Evolutionary conservation across 92 coral and sea anemone species (phyloP).

Genomic region (Heliopora coerulea): DNA sequence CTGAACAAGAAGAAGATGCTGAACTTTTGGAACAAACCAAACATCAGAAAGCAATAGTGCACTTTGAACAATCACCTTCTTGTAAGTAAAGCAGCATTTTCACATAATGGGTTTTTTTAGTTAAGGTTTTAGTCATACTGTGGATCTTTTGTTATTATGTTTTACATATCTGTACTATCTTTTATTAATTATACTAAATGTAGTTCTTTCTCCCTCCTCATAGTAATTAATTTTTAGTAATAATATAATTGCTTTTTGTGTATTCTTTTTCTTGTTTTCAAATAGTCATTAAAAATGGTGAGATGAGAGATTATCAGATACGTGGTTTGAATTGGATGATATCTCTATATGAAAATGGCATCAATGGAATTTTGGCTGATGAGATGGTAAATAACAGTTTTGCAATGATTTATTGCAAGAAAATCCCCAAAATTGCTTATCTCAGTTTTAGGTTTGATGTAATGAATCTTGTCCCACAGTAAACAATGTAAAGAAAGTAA

Average conservation of each 20-base stretch:
- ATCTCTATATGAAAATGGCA: constrained; percentile 94
- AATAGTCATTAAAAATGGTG: constrained; percentile 87
- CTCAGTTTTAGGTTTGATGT: background rate
- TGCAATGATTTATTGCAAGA: background rate
- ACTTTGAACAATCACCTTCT: constrained; percentile 93
- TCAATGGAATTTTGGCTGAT: constrained; percentile 98
- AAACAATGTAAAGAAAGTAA: no score
- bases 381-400: constrained; percentile 71
- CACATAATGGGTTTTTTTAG: background rate
- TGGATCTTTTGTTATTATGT: no score
- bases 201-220: no score
- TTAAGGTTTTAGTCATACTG: no score
- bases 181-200: no score
- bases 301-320: constrained; percentile 98
- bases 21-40: constrained; percentile 86
- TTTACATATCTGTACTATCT: no score
- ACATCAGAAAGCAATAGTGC: constrained; percentile 87
- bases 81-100: no score
- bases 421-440: background rate
- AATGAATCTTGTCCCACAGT: background rate
- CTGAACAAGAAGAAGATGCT: constrained; percentile 96
- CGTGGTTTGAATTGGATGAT: constrained; percentile 99
- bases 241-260: no score
- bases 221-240: no score
- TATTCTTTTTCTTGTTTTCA: no score